Evolutionary conservation across 2,113 vertebrate species (phyloP).

Genomic region (Charadrius vociferus): DNA sequence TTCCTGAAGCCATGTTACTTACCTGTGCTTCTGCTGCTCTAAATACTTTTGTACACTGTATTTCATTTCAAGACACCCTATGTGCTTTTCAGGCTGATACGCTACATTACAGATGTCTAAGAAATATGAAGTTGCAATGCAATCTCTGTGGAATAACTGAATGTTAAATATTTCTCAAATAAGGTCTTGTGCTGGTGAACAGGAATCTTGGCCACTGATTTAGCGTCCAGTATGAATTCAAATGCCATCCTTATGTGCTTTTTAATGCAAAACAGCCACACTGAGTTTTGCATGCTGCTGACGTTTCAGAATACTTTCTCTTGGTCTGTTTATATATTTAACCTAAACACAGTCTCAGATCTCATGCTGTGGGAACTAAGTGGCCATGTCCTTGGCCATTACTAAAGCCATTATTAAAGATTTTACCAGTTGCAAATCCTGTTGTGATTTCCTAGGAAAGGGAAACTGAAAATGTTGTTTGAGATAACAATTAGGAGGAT

Average conservation of each 20-base stretch:
- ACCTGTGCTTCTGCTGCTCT: background rate
- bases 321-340: background rate
- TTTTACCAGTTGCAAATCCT: background rate
- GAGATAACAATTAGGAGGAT: background rate
- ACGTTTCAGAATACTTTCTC: background rate
- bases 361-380: background rate
- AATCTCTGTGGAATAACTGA: background rate
- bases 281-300: background rate
- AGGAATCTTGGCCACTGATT: background rate
- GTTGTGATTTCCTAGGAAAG: background rate
- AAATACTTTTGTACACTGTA: background rate
- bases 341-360: background rate
- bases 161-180: background rate
- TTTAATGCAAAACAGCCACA: background rate
- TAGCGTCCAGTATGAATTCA: background rate
- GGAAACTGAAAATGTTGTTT: background rate
- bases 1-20: background rate
- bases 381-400: background rate
- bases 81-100: background rate
- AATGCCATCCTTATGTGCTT: background rate
- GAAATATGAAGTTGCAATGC: background rate
- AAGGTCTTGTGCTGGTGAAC: background rate
- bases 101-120: background rate
- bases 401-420: background rate
- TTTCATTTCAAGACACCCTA: background rate